Base-by-base conservation (phyloP, 1,140 invertebrate species). In the Bombyx mandarina region DNA sequence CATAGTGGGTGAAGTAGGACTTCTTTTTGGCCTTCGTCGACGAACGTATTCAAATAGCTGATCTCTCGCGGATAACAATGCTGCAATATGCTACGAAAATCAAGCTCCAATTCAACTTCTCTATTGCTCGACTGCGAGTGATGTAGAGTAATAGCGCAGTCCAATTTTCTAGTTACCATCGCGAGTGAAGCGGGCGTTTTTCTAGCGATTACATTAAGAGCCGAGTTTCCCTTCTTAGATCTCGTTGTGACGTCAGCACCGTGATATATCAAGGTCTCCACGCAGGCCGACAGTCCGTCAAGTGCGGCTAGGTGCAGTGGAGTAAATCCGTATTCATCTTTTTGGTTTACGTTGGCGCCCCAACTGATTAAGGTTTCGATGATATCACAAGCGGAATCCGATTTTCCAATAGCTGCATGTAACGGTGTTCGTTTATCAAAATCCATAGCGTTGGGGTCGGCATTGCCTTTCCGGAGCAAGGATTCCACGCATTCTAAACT, bases 321-420 rank as follows among this genome's bases (percentile, higher is more conserved):
- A 0, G 95, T 96, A 75, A 96, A 97, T 0, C 96, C 96, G 69
- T 96, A 96, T 61, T 94, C 93, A 69, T 98, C 96, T 67, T 94
- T 93, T 48, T 92, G 90, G 75, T 97, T 96, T 0, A 97, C 93
- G 67, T 96, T 92, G 4, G 94, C 93, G 7, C 93, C 93, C 89
- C 93, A 93, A 62, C 90, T 91, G 18, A 95, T 91, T 3, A 95
- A 79, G 0, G 91, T 90, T 71, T 94, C 93, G 44, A 94, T 91
- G 7, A 94, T 93, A 63, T 94, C 93, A 64, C 93, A 94, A 10
- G 93, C 93, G 45, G 92, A 86, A 48, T 94, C 89, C 0, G 93
- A 92, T 75, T 94, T 94, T 3, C 93, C 93, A 1, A 96, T 91
- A 0, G 94, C 93, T 0, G 94, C 91, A 70, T 96, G 94, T 7